phyloP scores from a whole-genome alignment of 2,888 invertebrate genomes.

The Perizoma affinitatum region DNA sequence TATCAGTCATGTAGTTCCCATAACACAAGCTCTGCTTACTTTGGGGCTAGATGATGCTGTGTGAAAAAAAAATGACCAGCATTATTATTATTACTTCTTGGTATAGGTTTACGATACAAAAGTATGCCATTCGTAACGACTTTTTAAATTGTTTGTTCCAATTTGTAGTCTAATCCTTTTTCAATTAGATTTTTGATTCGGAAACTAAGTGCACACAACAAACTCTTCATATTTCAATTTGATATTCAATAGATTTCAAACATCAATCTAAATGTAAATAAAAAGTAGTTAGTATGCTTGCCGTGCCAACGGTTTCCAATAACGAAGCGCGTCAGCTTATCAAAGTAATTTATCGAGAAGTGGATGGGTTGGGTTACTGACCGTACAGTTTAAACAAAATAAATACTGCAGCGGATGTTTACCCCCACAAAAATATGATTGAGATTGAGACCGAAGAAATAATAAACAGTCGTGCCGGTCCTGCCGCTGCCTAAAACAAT shows the following conservation, averaged over 20 bases:
- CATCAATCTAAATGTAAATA: constrained; percentile 34
- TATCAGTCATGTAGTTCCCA: no score
- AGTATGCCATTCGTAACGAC: constrained; percentile 23
- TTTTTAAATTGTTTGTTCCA: constrained; percentile 14
- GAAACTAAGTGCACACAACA: constrained; percentile 5
- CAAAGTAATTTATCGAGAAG: constrained; percentile 43
- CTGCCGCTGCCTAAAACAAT: constrained; percentile 29
- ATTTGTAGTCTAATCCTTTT: constrained; percentile 25
- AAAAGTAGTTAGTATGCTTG: constrained; percentile 21
- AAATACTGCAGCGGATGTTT: constrained; percentile 48
- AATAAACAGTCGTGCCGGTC: constrained; percentile 28
- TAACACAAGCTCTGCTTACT: no score
- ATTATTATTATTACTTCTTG: constrained; percentile 34
- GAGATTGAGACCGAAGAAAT: constrained; percentile 27
- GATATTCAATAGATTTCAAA: constrained; percentile 19
- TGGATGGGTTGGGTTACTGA: constrained; percentile 47
- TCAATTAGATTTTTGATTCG: constrained; percentile 14
- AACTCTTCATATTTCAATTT: constrained; percentile 9
- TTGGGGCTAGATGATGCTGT: no score
- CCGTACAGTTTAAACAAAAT: constrained; percentile 47
- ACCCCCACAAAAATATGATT: constrained; percentile 41
- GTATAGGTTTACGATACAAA: constrained; percentile 18
- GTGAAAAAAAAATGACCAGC: no score
- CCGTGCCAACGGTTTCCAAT: constrained; percentile 31
- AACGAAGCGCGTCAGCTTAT: constrained; percentile 40